Evolutionary conservation across 2,113 vertebrate genomes (phyloP).

Genomic region (Cephalopholis sonnerati): DNA sequence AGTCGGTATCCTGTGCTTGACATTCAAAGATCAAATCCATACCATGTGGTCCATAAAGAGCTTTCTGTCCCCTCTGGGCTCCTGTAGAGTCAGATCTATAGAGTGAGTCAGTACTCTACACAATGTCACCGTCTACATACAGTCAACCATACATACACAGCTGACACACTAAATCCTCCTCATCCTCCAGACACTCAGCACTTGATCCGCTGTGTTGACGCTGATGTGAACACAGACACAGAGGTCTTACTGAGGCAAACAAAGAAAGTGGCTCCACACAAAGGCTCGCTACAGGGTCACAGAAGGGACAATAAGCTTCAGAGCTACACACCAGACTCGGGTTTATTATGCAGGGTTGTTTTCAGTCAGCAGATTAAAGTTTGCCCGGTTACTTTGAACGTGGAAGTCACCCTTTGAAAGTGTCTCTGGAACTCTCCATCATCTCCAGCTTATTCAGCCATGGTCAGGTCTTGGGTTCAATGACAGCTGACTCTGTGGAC

Average conservation of each 20-base stretch:
- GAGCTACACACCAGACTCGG: neutral
- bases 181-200: neutral
- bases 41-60: neutral
- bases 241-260: conserved; percentile 3
- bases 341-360: too few relatives aligned
- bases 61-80: conserved; percentile 18
- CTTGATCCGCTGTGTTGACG: neutral
- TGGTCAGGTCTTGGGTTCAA: too few relatives aligned
- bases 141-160: conserved; percentile 19
- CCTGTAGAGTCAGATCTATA: neutral
- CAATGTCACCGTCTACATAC: neutral
- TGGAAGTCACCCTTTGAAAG: too few relatives aligned
- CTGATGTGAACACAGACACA: conserved; percentile 13
- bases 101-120: neutral
- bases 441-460: too few relatives aligned
- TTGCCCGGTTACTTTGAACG: too few relatives aligned
- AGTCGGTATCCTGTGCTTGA: conserved; percentile 6
- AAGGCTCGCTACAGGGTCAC: neutral
- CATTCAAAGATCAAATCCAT: conserved; percentile 45
- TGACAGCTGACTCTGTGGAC: too few relatives aligned
- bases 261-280: neutral
- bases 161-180: conserved; percentile 19
- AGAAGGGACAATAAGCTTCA: conserved; percentile 20
- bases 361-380: too few relatives aligned
- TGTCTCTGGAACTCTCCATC: too few relatives aligned